Evolutionary conservation across 1,140 invertebrate species (phyloP).

Genomic region (Drosophila sp.): DNA sequence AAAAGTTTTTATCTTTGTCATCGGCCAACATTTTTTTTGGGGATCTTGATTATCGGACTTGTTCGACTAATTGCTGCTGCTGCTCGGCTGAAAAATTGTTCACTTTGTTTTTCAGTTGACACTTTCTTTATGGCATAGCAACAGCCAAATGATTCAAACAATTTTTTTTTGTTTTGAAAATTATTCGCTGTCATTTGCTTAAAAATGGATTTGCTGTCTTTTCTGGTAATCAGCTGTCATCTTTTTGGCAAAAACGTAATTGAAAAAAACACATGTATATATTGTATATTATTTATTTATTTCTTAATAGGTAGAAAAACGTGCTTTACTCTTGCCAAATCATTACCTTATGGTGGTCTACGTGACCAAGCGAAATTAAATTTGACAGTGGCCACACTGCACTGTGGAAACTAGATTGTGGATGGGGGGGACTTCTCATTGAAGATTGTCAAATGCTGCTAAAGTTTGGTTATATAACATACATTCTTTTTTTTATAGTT

Average conservation of each 20-base stretch:
- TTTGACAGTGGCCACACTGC: slow-evolving; percentile 8
- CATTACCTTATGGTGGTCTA: slow-evolving; percentile 13
- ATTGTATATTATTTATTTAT: slow-evolving; percentile 7
- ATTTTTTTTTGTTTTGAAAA: background rate
- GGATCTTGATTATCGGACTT: slow-evolving; percentile 5
- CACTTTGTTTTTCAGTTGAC: background rate
- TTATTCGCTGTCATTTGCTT: slow-evolving; percentile 4
- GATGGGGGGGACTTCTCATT: no score
- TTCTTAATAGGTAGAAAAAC: slow-evolving; percentile 11
- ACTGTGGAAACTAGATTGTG: background rate
- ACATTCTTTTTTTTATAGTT: no score
- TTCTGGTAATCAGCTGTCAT: slow-evolving; percentile 10
- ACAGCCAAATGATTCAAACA: background rate
- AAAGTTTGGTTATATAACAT: no score
- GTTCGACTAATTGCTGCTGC: slow-evolving; percentile 3
- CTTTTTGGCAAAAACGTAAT: slow-evolving; percentile 12
- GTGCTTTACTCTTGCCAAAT: slow-evolving; percentile 9
- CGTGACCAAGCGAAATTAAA: slow-evolving; percentile 7
- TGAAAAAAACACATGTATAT: slow-evolving; percentile 2
- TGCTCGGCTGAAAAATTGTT: background rate
- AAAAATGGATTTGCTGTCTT: slow-evolving; percentile 12
- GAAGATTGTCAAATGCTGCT: no score
- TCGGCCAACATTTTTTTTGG: background rate
- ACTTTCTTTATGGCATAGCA: slow-evolving; percentile 6
- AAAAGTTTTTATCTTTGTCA: slow-evolving; percentile 9